phyloP scores from a whole-genome alignment of 2,888 invertebrate genomes.

The Papilio protenor region DNA sequence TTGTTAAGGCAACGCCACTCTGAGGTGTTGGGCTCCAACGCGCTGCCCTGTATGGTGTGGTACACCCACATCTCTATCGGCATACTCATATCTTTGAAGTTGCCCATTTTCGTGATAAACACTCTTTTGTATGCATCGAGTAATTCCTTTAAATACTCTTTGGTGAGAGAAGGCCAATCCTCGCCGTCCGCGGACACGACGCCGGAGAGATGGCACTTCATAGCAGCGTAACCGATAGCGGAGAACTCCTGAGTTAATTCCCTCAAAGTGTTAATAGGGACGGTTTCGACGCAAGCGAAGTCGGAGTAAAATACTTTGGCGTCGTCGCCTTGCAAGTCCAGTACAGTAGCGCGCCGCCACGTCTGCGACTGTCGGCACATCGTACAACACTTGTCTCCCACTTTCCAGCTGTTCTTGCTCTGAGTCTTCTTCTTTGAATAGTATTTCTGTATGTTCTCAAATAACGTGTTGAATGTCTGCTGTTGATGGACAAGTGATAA shows the following conservation, averaged over 20 bases:
- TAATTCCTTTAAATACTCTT: conserved; percentile 84
- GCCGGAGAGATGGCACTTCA: conserved; percentile 88
- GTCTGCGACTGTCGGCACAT: conserved; percentile 75
- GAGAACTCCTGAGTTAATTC: conserved; percentile 80
- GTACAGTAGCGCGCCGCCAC: conserved; percentile 86
- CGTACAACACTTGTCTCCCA: conserved; percentile 78
- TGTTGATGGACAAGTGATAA: conserved; percentile 80
- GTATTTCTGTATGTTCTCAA: conserved; percentile 81
- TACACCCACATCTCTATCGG: conserved; percentile 88
- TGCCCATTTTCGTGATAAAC: conserved; percentile 83
- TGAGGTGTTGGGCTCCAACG: conserved; percentile 86
- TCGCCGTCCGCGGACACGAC: conserved; percentile 88
- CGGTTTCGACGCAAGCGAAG: conserved; percentile 82
- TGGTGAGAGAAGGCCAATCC: conserved; percentile 86
- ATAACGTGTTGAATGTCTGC: conserved; percentile 75
- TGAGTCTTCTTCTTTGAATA: conserved; percentile 66
- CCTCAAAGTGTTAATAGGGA: conserved; percentile 75
- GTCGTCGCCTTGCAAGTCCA: conserved; percentile 66
- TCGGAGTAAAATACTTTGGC: conserved; percentile 87
- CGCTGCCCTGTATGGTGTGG: conserved; percentile 84
- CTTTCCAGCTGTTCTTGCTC: conserved; percentile 74
- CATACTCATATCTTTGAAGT: conserved; percentile 77
- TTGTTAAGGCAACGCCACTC: conserved; percentile 88
- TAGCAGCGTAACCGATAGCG: conserved; percentile 82
- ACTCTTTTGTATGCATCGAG: conserved; percentile 77